phyloP scores from a whole-genome alignment of 2,888 invertebrate species.

The Euzophera pinguis region DNA sequence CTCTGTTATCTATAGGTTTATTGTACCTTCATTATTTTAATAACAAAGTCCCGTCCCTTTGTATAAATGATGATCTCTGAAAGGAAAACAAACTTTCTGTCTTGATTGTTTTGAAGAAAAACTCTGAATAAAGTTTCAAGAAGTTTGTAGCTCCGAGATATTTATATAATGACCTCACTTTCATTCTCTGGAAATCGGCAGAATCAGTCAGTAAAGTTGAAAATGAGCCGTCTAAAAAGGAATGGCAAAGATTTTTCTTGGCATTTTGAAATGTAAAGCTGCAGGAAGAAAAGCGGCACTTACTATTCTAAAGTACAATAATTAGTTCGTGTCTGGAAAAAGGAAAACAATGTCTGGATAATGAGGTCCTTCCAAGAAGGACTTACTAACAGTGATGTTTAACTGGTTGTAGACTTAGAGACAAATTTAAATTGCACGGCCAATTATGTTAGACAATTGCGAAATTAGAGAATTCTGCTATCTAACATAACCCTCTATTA shows the following conservation, averaged over 20 bases:
- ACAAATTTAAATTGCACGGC: not conserved
- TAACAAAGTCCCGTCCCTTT: not conserved
- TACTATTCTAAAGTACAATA: constrained; percentile 6
- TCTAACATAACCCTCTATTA: too few relatives aligned
- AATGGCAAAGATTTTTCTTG: constrained; percentile 5
- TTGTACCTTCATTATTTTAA: not conserved
- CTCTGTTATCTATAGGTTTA: too few relatives aligned
- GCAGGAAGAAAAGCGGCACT: constrained; percentile 1
- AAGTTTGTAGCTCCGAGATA: constrained; percentile 40
- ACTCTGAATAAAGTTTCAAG: constrained; percentile 33
- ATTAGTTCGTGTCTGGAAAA: constrained; percentile 8
- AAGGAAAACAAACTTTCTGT: constrained; percentile 32
- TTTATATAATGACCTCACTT: constrained; percentile 52
- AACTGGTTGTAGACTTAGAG: not conserved
- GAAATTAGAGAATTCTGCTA: too few relatives aligned
- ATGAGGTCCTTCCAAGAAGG: not conserved
- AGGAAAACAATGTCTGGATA: constrained; percentile 2
- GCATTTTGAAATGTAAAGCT: constrained; percentile 11
- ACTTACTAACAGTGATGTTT: not conserved
- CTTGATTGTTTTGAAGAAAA: constrained; percentile 36
- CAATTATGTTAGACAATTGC: not conserved
- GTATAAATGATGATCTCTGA: constrained; percentile 31
- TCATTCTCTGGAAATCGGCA: constrained; percentile 26
- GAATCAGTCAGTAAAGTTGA: constrained; percentile 16
- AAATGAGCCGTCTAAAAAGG: constrained; percentile 21